A percentile compares a stretch with the other conserved stretches of the same genome.
These are phyloP conservation scores for Salmo trutta DNA, from an alignment of 2,797 vertebrate genomes.

Conservation along the genomic window DNA sequence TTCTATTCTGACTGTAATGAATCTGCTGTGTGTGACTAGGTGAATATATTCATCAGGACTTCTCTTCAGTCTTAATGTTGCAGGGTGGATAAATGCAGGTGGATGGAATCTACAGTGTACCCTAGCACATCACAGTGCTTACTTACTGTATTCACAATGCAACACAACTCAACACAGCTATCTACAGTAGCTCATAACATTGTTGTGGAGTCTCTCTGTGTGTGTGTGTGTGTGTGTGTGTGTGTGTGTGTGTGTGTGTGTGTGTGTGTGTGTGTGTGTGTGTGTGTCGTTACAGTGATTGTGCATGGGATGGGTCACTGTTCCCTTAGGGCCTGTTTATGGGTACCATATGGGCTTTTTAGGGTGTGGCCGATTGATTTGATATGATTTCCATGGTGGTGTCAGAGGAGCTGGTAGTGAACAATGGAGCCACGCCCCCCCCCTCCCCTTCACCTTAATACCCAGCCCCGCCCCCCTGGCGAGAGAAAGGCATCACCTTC, in stretches of 20 bases:
- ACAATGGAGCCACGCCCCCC: not conserved
- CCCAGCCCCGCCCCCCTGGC: slow-evolving; percentile 6
- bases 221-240: not conserved
- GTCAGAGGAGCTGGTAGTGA: not conserved
- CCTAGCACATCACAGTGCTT: too few relatives aligned
- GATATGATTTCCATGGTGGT: slow-evolving; percentile 59
- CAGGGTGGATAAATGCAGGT: slow-evolving; percentile 36
- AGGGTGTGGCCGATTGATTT: slow-evolving; percentile 76
- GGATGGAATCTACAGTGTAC: too few relatives aligned
- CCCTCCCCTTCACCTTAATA: not conserved
- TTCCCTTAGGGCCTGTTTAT: slow-evolving; percentile 58
- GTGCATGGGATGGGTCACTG: not conserved
- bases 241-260: not conserved
- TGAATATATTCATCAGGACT: not conserved
- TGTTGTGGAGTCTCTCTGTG: too few relatives aligned
- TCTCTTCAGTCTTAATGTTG: slow-evolving; percentile 32
- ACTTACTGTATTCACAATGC: too few relatives aligned
- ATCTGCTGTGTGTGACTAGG: slow-evolving; percentile 4
- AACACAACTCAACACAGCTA: too few relatives aligned
- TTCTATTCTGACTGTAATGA: slow-evolving; percentile 24
- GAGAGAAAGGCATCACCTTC: slow-evolving; percentile 23
- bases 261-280: too few relatives aligned
- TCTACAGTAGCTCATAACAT: too few relatives aligned
- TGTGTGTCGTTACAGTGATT: too few relatives aligned
- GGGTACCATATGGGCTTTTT: slow-evolving; percentile 73